Evolutionary conservation across 2,888 invertebrate species (phyloP).

Genomic region (Pardosa pseudoannulata): DNA sequence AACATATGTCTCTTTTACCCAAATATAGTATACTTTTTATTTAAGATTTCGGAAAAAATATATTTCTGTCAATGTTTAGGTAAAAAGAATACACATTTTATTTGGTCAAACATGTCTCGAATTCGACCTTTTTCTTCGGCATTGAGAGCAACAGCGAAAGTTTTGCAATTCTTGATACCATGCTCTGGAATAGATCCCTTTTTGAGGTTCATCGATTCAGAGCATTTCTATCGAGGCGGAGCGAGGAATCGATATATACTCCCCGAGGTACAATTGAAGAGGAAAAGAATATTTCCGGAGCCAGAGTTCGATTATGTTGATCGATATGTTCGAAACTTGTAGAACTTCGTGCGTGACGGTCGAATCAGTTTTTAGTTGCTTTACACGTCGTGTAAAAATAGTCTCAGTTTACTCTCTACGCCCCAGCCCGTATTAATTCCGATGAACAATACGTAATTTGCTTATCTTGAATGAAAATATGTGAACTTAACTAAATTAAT

Average conservation of each 20-base stretch:
- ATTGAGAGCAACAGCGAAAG: background rate
- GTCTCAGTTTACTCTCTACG: too few relatives aligned
- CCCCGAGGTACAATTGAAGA: conserved; percentile 7
- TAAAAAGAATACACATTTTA: too few relatives aligned
- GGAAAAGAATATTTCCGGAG: conserved; percentile 15
- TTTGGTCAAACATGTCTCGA: too few relatives aligned
- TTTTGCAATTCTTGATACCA: background rate
- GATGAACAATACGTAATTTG: too few relatives aligned
- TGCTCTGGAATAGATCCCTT: background rate
- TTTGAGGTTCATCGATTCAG: background rate
- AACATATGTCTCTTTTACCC: too few relatives aligned
- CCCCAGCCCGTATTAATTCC: too few relatives aligned
- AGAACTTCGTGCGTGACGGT: background rate
- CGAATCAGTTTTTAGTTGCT: background rate
- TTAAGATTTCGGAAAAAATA: too few relatives aligned
- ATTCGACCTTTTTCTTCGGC: background rate
- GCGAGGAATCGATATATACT: background rate
- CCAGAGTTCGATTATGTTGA: conserved; percentile 15
- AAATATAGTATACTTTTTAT: too few relatives aligned
- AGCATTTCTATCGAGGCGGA: background rate
- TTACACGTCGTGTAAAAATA: background rate
- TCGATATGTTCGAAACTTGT: conserved; percentile 1
- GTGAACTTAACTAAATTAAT: too few relatives aligned
- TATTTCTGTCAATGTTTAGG: too few relatives aligned
- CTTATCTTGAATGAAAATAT: too few relatives aligned